These are phyloP conservation scores for Laticauda colubrina DNA, from an alignment of 2,113 vertebrate species.

Conservation along the genomic window DNA sequence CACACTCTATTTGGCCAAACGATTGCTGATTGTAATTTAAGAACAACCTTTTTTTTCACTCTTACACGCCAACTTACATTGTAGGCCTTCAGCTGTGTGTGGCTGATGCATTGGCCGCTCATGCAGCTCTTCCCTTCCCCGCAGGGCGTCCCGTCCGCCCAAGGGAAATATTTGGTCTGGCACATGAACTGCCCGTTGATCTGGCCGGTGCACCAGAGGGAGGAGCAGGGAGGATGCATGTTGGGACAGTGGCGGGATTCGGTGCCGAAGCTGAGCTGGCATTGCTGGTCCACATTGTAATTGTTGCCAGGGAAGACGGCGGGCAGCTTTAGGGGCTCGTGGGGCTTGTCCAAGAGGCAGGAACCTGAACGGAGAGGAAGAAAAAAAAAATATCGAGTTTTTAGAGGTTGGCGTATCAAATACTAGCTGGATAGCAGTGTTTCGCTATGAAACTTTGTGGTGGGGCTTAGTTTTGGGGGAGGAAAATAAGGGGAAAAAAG, in stretches of 20 bases:
- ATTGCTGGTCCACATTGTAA: constrained; percentile 66
- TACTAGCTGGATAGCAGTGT: too few relatives aligned
- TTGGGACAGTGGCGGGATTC: constrained; percentile 69
- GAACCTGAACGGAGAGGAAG: constrained; percentile 52
- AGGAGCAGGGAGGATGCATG: constrained; percentile 60
- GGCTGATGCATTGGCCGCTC: constrained; percentile 65
- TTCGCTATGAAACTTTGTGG: too few relatives aligned
- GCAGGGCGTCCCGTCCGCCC: constrained; percentile 71
- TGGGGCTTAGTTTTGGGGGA: too few relatives aligned
- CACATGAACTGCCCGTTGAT: constrained; percentile 68
- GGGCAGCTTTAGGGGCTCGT: constrained; percentile 64
- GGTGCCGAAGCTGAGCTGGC: constrained; percentile 71
- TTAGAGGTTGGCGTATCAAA: not conserved
- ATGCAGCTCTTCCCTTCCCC: constrained; percentile 60
- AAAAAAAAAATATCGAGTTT: fast-evolving
- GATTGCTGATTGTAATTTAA: fast-evolving
- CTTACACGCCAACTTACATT: constrained; percentile 47
- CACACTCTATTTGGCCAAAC: too few relatives aligned
- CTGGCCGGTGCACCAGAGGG: constrained; percentile 72
- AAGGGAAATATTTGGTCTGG: constrained; percentile 74
- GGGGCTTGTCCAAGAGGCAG: constrained; percentile 72
- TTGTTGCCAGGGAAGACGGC: constrained; percentile 66
- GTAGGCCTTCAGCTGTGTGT: constrained; percentile 58
- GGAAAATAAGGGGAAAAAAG: too few relatives aligned
- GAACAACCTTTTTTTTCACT: not conserved